Evolutionary conservation across 2,797 vertebrate species (phyloP), one percentile per base, ranked within the genome.

Genomic region (Phrynocephalus guinanensis): DNA sequence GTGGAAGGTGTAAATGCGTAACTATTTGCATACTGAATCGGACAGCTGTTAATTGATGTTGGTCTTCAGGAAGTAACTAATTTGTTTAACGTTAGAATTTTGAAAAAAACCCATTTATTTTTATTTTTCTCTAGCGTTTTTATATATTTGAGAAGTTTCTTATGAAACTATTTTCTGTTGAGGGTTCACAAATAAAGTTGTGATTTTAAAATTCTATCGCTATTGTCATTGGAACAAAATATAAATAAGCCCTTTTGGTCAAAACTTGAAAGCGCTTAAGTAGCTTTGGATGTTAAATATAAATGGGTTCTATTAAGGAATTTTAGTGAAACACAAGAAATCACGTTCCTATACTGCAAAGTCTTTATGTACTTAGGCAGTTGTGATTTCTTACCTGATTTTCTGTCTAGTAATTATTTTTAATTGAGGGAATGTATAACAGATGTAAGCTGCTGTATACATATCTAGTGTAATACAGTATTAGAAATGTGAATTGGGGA

Each of bases 1-100:
- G n/a, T 71, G 18, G 11, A 63, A 18, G 67, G 66, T 5, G 20
- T 63, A 63, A 52, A 20, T 76, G 16, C n/a, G 76, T 67, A 85
- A 76, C 30, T 63, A 10, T 79, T 20, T 78, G 33, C 10, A 83
- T 11, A 5, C 24, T 22, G n/a, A 33, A 44, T 33, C 38, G 75
- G 77, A 67, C 20, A 30, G 24, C 68, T 84, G 38, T 84, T 66
- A 81, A 44, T 92, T 94, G 93, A 90, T 92, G 92, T 92, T 89
- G 91, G 89, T 93, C 91, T 92, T 94, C 56, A 93, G 88, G 92
- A 94, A 92, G 92, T 1, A 63, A 20, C 33, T 75, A 15, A n/a
- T 80, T 92, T 94, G 93, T 94, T 91, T 81, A 93, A 93, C 86
- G 63, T 6, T 87, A 0, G 0, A 44, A 3, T 91, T 86, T 84